Evolutionary conservation across 2,888 invertebrate species (phyloP), one percentile per base, ranked within the genome.

Genomic region (Hydrotaea cyrtoneurina): DNA sequence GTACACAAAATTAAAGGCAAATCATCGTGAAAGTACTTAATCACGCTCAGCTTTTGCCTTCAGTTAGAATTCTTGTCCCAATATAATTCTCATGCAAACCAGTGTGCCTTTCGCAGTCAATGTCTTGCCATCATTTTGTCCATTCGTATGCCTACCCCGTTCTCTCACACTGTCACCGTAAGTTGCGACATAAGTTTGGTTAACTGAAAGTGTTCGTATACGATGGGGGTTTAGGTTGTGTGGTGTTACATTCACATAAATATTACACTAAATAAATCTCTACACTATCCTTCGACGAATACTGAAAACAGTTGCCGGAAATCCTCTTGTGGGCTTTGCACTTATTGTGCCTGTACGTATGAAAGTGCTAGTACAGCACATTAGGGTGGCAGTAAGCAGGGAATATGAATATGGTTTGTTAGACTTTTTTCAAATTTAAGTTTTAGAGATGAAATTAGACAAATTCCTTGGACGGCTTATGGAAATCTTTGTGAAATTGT

Each of bases 261-360:
- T 78, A 59, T 79, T 82, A 46, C 43, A 82, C 74, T 76, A 78
- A 78, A 76, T 76, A 82, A 84, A 79, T 82, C 84, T 78, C 57
- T 21, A 59, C 72, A 64, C 23, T 39, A 78, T 76, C 62, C 84
- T 81, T 50, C 17, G 21, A 66, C 43, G 43, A 74, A 78, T 74
- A 53, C 23, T n/a, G 36, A 75, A 17, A 82, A 73, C 66, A 26
- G 31, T 59, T 39, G 73, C 50, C 77, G 21, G 39, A 71, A 78
- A 78, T 84, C 57, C 76, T 81, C 75, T 84, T 78, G 66, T 73
- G 78, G 75, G 81, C 79, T 55, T 84, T 76, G 59, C 72, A 76
- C 59, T 81, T 81, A 75, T 72, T 73, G 2, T 21, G 19, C 23
- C 62, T 23, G 17, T 31, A 69, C 31, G 46, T 59, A 76, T 31